phyloP scores from a whole-genome alignment of 1,140 invertebrate genomes.

The Laupala kohalensis region DNA sequence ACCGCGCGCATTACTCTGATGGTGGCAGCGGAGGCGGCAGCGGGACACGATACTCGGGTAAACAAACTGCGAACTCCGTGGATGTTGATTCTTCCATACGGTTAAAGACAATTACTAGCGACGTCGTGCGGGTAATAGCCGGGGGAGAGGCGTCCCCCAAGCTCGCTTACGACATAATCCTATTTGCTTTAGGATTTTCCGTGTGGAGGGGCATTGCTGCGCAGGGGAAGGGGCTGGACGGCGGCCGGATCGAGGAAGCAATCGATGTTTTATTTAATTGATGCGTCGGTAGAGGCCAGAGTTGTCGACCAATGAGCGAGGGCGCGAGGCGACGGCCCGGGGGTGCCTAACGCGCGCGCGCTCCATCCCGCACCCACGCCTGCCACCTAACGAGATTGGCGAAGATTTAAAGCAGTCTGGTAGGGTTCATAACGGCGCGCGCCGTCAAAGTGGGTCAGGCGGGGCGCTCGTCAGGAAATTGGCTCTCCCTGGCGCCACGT shows the following conservation, averaged over 20 bases:
- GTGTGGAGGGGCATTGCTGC: neutral
- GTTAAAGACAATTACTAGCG: neutral
- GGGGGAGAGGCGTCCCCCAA: neutral
- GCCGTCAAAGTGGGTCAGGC: neutral
- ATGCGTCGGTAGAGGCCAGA: neutral
- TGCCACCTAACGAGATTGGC: neutral
- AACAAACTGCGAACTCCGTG: neutral
- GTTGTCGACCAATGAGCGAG: no score
- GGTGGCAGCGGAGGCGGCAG: neutral
- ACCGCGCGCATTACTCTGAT: no score
- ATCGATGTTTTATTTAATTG: neutral
- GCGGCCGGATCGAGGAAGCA: neutral
- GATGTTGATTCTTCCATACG: neutral
- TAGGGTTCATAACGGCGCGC: neutral
- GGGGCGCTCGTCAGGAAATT: neutral
- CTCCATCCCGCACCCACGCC: neutral
- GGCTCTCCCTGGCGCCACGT: neutral
- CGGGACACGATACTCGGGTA: neutral
- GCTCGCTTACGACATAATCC: neutral
- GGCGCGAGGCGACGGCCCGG: neutral
- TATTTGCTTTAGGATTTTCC: neutral
- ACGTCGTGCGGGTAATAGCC: neutral
- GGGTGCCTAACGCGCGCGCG: neutral
- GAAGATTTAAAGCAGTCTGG: neutral
- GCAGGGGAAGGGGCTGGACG: neutral